Conservation (phyloP, 2,113 vertebrate species). For the Elaphurus davidianus region DNA sequence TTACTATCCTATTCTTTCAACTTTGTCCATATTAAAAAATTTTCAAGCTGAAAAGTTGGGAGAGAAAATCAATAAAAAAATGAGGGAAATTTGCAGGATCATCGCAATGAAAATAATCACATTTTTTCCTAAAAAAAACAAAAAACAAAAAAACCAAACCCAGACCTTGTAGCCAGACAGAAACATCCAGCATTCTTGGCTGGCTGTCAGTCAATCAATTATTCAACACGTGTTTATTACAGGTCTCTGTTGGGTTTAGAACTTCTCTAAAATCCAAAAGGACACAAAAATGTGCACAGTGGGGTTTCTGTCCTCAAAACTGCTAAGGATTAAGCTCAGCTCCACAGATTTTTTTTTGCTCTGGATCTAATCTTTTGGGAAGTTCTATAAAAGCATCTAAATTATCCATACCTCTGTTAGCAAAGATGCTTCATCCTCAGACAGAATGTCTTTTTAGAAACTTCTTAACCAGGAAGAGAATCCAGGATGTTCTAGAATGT, state of each 20-base stretch:
- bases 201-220: background rate
- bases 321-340: background rate
- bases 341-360: background rate
- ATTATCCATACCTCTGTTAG: background rate
- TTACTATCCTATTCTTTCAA: background rate
- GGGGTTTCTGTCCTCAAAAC: background rate
- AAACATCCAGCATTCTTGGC: background rate
- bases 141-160: background rate
- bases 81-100: background rate
- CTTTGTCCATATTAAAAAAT: background rate
- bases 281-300: background rate
- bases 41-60: background rate
- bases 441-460: background rate
- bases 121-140: background rate
- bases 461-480: background rate
- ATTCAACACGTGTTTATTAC: conserved; percentile 18
- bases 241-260: background rate
- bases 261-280: background rate
- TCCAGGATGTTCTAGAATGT: background rate
- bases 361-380: background rate
- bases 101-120: conserved; percentile 28
- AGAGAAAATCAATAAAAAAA: background rate
- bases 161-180: conserved; percentile 13
- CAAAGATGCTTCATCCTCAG: background rate
- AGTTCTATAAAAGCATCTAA: background rate